Evolutionary conservation across 2,888 invertebrate genomes (phyloP).

Genomic region (Charanyca ferruginea): DNA sequence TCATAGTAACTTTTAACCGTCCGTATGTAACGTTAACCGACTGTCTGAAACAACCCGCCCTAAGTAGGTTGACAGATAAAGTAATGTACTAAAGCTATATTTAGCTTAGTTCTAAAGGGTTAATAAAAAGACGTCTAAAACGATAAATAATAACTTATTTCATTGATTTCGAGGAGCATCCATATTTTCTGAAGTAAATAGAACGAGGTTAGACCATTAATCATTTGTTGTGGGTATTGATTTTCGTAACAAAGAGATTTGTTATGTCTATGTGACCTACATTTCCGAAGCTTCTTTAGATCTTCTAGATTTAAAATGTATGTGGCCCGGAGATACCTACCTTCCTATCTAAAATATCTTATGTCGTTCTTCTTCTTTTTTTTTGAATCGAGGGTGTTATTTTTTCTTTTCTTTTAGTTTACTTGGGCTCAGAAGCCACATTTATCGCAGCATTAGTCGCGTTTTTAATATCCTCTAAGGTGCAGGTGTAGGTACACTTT

Average conservation of each 20-base stretch:
- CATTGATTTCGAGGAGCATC: conserved; percentile 20
- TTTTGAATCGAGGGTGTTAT: too few relatives aligned
- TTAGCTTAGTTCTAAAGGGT: neutral
- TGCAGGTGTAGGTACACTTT: too few relatives aligned
- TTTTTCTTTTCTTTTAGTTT: too few relatives aligned
- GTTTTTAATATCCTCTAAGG: too few relatives aligned
- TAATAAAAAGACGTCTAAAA: conserved; percentile 18
- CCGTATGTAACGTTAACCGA: too few relatives aligned
- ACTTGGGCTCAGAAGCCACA: too few relatives aligned
- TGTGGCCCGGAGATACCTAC: neutral
- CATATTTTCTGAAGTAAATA: conserved; percentile 33
- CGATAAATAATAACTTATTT: conserved; percentile 29
- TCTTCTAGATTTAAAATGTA: conserved; percentile 14
- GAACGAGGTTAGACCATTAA: conserved; percentile 38
- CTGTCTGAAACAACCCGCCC: too few relatives aligned
- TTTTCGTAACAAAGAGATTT: conserved; percentile 38
- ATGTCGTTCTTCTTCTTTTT: too few relatives aligned
- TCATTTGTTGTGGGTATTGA: conserved; percentile 34
- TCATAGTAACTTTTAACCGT: too few relatives aligned
- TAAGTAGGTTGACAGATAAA: neutral
- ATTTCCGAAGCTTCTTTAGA: conserved; percentile 15
- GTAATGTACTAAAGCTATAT: too few relatives aligned
- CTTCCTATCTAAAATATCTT: neutral
- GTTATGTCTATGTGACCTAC: conserved; percentile 25
- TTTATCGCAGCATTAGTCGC: too few relatives aligned